These are phyloP conservation scores for Acanthaster planci DNA, from an alignment of 35 echinoderm and acorn worm species.

Conservation along the genomic window DNA sequence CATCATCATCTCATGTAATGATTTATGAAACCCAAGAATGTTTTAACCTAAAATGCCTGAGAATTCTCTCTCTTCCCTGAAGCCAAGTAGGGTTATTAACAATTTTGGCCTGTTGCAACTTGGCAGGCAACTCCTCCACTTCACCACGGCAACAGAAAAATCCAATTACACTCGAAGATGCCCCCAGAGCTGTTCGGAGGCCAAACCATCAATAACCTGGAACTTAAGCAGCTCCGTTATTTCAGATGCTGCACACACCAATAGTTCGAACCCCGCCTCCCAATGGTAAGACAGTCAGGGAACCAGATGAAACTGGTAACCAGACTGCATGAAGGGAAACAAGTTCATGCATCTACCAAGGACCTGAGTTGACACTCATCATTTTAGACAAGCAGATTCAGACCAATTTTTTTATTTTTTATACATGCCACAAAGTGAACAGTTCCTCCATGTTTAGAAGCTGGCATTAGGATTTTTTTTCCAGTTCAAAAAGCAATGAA, in stretches of 20 bases:
- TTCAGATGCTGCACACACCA: conserved; percentile 2
- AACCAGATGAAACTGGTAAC: background rate
- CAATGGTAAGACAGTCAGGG: background rate
- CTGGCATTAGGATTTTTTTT: no score
- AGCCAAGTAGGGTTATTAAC: background rate
- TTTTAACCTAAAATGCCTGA: no score
- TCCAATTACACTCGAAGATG: background rate
- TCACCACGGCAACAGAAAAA: no score
- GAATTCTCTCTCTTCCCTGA: background rate
- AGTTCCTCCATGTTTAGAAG: no score
- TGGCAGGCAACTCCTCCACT: no score
- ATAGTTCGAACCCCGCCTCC: background rate
- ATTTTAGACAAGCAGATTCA: no score
- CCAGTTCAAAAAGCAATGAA: no score
- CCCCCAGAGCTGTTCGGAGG: background rate
- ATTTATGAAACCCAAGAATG: no score
- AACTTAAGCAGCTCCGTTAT: background rate
- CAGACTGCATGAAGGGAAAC: background rate
- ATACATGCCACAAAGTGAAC: no score
- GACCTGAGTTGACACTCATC: no score
- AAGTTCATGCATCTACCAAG: background rate
- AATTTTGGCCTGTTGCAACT: background rate
- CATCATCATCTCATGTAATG: no score
- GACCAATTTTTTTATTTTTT: no score
- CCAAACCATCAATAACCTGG: background rate